Evolutionary conservation across 2,888 invertebrate species (phyloP), one percentile per base, ranked within the genome.

Genomic region (Stenodema calcarata): DNA sequence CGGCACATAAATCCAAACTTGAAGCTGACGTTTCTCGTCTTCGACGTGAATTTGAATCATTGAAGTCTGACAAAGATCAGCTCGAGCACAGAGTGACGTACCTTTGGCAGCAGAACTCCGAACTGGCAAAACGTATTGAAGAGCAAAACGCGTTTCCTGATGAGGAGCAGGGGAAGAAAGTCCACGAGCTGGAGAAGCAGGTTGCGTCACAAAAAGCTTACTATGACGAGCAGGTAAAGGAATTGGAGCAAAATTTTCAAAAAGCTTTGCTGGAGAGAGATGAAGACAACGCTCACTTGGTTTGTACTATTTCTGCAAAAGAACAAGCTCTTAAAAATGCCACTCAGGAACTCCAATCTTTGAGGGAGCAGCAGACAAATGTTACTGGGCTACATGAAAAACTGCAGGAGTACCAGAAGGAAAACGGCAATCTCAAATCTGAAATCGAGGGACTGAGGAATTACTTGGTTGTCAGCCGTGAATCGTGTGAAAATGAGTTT

Each of bases 401-500:
- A 54, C n/a, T 80, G 28, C 18, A 16, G 16, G 80, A 80, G 27
- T 80, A 12, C 62, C n/a, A 80, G 47, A 69, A 86, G 27, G 87
- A 87, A 62, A 87, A 78, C 76, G 14, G 28, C 2, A 83, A 76
- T 82, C 47, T 87, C 35, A 50, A 75, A 41, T 83, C 47, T 9
- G 87, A 87, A 42, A 70, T 86, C 28, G 87, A 86, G 12, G 95
- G 83, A 92, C 92, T 89, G 94, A 95, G 91, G 93, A 95, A 87
- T 94, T 95, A 80, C 35, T 16, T 12, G 93, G 94, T 91, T 92
- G 94, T 89, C 44, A 80, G 80, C n/a, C 44, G 54, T 16, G 80
- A 87, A 11, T 62, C 70, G 11, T 47, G 35, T 18, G 23, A 84
- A 70, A 27, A 27, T 9, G 69, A 35, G 50, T 79, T 84, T 35